Conservation (phyloP, 2,888 invertebrate genomes). For the Crocallis elinguaria region DNA sequence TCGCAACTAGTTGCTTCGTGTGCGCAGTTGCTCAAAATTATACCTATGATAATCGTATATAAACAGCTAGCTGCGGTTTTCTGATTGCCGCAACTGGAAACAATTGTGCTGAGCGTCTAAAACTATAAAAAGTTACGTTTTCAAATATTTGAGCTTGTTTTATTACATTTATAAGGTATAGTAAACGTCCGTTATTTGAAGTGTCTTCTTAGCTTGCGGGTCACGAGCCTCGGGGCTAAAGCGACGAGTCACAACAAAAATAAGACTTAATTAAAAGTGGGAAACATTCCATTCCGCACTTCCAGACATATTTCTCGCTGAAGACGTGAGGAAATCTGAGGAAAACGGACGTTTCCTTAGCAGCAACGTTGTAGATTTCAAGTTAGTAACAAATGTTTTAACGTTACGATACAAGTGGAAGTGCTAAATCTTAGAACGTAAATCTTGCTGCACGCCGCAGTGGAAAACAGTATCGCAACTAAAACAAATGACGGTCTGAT, state of each 20-base stretch:
- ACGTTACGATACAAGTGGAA: conserved; percentile 73
- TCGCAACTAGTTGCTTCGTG: too few species aligned
- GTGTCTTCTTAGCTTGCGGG: conserved; percentile 54
- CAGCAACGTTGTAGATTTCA: conserved; percentile 55
- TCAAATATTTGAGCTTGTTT: too few species aligned
- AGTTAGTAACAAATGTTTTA: conserved; percentile 71
- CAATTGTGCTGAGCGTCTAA: too few species aligned
- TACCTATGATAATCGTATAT: too few species aligned
- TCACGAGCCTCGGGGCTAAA: conserved; percentile 60
- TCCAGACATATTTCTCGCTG: conserved; percentile 45
- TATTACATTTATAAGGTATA: too few species aligned
- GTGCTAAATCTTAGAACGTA: conserved; percentile 70
- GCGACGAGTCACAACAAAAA: conserved; percentile 55
- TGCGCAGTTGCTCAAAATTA: too few species aligned
- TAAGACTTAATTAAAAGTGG: conserved; percentile 66
- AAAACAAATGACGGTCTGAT: conserved; percentile 3
- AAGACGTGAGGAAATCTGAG: conserved; percentile 50
- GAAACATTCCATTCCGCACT: conserved; percentile 49
- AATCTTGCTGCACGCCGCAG: conserved; percentile 55
- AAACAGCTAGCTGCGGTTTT: too few species aligned
- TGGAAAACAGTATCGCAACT: conserved; percentile 11
- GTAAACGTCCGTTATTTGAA: conserved; percentile 4
- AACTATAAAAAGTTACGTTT: too few species aligned
- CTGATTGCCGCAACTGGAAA: too few species aligned
- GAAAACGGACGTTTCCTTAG: conserved; percentile 47